Percentiles rank a stretch among this genome's conserved stretches.
Evolutionary conservation across 2,113 vertebrate species (phyloP).

Genomic region (Neodon shergylaensis): DNA sequence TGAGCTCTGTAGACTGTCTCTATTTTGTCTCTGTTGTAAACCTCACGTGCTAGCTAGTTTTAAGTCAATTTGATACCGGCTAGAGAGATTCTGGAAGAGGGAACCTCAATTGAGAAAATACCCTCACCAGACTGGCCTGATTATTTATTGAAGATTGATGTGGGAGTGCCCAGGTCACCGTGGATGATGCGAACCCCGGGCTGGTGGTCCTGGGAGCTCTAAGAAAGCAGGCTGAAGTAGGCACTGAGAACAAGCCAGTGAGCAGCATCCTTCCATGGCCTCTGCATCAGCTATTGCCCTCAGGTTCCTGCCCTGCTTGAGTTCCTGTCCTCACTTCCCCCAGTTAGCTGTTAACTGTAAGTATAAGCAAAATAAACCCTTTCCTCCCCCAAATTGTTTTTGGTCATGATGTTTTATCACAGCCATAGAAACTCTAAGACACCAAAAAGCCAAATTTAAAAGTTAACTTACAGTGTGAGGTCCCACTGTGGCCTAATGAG

Average conservation of each 20-base stretch:
- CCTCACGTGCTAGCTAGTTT: neutral
- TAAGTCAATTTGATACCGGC: neutral
- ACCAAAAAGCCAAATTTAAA: neutral
- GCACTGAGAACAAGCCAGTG: neutral
- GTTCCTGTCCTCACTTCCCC: neutral
- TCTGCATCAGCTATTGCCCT: neutral
- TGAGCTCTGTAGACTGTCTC: neutral
- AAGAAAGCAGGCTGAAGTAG: neutral
- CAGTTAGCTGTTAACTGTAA: neutral
- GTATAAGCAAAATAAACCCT: neutral
- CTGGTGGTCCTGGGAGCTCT: neutral
- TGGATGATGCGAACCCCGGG: neutral
- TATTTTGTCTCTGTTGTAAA: neutral
- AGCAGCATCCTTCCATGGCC: neutral
- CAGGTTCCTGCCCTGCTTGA: neutral
- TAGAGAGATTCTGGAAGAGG: neutral
- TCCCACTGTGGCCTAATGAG: neutral
- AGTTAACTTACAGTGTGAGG: neutral
- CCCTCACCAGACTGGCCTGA: neutral
- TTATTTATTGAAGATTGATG: neutral
- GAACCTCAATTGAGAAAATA: neutral
- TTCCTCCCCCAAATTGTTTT: neutral
- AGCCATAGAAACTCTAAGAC: neutral
- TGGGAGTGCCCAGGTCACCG: neutral
- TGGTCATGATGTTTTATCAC: neutral